These are phyloP conservation scores for Agrilus planipennis DNA, from an alignment of 1,140 invertebrate genomes.

Conservation along the genomic window DNA sequence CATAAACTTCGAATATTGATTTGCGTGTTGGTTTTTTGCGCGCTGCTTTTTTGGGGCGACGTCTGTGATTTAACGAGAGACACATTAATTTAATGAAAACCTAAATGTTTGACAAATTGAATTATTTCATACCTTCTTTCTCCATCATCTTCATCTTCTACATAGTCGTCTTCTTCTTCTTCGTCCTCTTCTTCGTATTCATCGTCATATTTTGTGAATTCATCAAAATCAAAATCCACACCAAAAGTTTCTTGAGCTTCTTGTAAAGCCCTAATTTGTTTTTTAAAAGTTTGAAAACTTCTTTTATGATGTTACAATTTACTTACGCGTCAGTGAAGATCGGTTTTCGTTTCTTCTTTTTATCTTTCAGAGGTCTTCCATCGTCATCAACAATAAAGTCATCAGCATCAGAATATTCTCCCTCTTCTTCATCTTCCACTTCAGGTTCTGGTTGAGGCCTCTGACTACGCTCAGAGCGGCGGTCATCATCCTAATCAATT, in stretches of 20 bases:
- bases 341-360: constrained; percentile 74
- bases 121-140: constrained; percentile 23
- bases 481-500: constrained; percentile 59
- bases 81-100: background rate
- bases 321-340: constrained; percentile 85
- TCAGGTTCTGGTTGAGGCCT: constrained; percentile 52
- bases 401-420: constrained; percentile 77
- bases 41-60: constrained; percentile 55
- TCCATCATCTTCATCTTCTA: constrained; percentile 36
- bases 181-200: constrained; percentile 75
- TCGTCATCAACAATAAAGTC: constrained; percentile 98
- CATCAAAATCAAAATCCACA: constrained; percentile 96
- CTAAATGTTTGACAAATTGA: background rate
- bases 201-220: constrained; percentile 82
- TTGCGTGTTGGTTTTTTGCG: constrained; percentile 73
- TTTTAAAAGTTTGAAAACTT: constrained; percentile 2
- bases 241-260: constrained; percentile 99
- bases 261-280: constrained; percentile 63
- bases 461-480: constrained; percentile 54
- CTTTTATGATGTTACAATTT: constrained; percentile 3
- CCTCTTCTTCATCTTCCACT: constrained; percentile 66
- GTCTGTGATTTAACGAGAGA: constrained; percentile 22
- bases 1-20: constrained; percentile 92
- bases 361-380: constrained; percentile 78
- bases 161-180: constrained; percentile 55